phyloP scores from a whole-genome alignment of 2,797 vertebrate genomes.

The Pangasius macronema region DNA sequence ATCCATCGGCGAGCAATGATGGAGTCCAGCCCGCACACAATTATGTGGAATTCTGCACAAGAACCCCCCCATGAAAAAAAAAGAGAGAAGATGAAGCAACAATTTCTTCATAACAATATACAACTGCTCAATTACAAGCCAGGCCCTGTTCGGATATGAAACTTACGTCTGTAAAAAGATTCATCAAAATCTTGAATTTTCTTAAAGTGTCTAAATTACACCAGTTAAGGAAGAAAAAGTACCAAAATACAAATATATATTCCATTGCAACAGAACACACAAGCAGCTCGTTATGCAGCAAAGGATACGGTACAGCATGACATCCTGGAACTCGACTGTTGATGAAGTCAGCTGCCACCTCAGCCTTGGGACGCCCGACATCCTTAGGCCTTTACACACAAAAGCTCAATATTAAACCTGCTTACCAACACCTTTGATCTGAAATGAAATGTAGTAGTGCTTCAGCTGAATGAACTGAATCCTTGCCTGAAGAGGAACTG shows the following conservation, averaged over 20 bases:
- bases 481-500: conserved; percentile 93
- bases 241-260: neutral
- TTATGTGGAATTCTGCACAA: conserved; percentile 91
- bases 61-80: neutral
- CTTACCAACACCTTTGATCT: neutral
- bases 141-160: neutral
- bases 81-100: neutral
- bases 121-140: neutral
- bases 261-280: neutral
- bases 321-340: conserved; percentile 88
- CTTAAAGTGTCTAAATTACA: conserved; percentile 85
- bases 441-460: neutral
- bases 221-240: conserved; percentile 60
- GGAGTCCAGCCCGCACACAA: conserved; percentile 96
- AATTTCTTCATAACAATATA: neutral
- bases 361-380: conserved; percentile 93
- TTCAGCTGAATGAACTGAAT: neutral
- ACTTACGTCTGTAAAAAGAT: conserved; percentile 94
- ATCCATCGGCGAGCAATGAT: conserved; percentile 97
- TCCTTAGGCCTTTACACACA: conserved; percentile 81
- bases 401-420: neutral
- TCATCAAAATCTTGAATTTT: conserved; percentile 97
- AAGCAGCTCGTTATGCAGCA: neutral
- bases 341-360: conserved; percentile 93
- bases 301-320: conserved; percentile 90